Conservation (phyloP, 2,888 invertebrate genomes). For the Cancer borealis region DNA sequence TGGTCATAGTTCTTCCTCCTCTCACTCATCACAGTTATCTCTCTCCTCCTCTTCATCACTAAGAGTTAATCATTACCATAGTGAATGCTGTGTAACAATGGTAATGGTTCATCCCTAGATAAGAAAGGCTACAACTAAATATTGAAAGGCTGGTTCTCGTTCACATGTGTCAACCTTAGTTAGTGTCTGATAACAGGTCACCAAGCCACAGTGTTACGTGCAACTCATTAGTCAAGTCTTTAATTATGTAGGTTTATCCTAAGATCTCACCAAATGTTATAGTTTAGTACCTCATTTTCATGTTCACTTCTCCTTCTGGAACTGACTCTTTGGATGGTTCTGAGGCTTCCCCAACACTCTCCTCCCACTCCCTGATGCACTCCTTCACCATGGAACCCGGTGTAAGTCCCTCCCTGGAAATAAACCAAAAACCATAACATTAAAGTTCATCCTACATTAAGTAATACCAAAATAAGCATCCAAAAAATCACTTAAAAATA, state of each 20-base stretch:
- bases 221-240: no score
- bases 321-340: background rate
- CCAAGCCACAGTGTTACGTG: no score
- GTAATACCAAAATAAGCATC: background rate
- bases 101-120: no score
- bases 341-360: background rate
- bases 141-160: no score
- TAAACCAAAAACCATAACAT: background rate
- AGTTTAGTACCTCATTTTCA: background rate
- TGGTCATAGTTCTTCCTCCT: background rate
- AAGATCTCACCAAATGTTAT: background rate
- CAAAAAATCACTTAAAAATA: background rate
- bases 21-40: background rate
- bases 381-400: constrained; percentile 57
- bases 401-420: constrained; percentile 59
- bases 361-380: background rate
- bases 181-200: no score
- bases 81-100: no score
- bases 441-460: background rate
- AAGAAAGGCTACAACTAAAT: no score
- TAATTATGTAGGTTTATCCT: no score
- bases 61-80: no score
- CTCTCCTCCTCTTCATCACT: no score
- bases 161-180: no score
- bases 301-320: background rate